phyloP scores from a whole-genome alignment of 2,888 invertebrate genomes.

The Stegana nigrithorax region DNA sequence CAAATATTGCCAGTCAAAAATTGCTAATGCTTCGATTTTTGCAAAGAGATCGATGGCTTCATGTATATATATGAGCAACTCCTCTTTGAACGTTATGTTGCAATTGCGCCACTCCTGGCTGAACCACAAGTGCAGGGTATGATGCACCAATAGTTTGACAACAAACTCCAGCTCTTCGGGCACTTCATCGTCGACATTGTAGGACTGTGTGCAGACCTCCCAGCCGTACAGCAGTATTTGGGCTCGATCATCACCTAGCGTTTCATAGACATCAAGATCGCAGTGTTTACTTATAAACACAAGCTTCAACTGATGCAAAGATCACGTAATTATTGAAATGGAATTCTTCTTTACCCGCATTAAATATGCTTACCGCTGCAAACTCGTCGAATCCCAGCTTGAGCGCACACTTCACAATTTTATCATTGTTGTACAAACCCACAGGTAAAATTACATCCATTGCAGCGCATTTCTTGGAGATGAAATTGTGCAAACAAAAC shows the following conservation, averaged over 20 bases:
- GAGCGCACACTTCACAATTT: constrained; percentile 47
- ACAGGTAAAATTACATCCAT: constrained; percentile 58
- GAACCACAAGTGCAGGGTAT: constrained; percentile 57
- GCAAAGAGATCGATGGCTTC: constrained; percentile 37
- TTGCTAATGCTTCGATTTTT: constrained; percentile 44
- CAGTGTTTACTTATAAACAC: constrained; percentile 43
- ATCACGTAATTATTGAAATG: neutral
- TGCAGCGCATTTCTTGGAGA: neutral
- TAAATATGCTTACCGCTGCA: constrained; percentile 45
- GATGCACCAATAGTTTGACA: constrained; percentile 46
- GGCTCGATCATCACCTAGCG: constrained; percentile 53
- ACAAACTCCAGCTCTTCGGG: constrained; percentile 38
- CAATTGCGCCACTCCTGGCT: constrained; percentile 56
- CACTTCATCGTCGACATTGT: constrained; percentile 32
- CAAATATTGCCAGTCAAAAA: constrained; percentile 56
- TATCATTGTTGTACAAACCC: constrained; percentile 41
- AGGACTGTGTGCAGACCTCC: constrained; percentile 50
- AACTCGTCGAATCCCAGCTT: constrained; percentile 57
- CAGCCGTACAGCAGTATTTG: constrained; percentile 53
- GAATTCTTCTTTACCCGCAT: neutral
- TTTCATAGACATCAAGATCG: constrained; percentile 55
- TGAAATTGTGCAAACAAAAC: too few species aligned
- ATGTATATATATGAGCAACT: constrained; percentile 45
- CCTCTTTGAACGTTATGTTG: constrained; percentile 34
- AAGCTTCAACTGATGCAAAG: constrained; percentile 42